phyloP scores from a whole-genome alignment of 2,888 invertebrate species.

The Enchytraeus crypticus region DNA sequence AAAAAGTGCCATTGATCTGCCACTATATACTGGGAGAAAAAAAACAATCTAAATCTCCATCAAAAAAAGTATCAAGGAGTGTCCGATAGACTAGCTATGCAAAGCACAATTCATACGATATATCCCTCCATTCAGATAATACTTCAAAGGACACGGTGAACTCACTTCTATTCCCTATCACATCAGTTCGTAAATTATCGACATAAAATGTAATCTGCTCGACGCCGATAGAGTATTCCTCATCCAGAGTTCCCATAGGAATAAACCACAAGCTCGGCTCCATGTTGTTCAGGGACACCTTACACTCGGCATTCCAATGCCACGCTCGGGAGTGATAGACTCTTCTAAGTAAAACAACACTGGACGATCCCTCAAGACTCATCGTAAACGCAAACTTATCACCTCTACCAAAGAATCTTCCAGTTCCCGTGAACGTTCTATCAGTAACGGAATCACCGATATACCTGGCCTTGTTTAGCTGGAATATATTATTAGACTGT shows the following conservation, averaged over 20 bases:
- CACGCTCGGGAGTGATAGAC: slow-evolving; percentile 14
- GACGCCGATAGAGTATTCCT: slow-evolving; percentile 19
- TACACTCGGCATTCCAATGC: slow-evolving; percentile 21
- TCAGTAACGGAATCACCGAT: slow-evolving; percentile 13
- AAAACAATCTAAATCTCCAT: too few species aligned
- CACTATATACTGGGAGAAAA: too few species aligned
- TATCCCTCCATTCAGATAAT: slow-evolving; percentile 8
- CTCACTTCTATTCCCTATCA: background rate
- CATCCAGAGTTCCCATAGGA: slow-evolving; percentile 21
- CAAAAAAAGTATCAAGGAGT: too few species aligned
- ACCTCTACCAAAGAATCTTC: slow-evolving; percentile 10
- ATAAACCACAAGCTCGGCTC: slow-evolving; percentile 16
- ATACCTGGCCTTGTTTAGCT: slow-evolving; percentile 7
- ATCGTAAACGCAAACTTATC: slow-evolving; percentile 13
- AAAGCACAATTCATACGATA: background rate
- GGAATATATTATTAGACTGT: background rate
- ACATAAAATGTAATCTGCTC: slow-evolving; percentile 11
- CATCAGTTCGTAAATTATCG: background rate
- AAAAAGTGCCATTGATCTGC: too few species aligned
- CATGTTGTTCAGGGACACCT: slow-evolving; percentile 15
- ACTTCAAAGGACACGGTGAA: slow-evolving; percentile 1
- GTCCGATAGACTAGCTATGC: background rate
- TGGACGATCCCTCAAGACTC: background rate
- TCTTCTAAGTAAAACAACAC: slow-evolving; percentile 14
- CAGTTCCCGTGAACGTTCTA: background rate